These are phyloP conservation scores for Anastrepha ludens DNA, from an alignment of 1,140 invertebrate genomes.

Conservation along the genomic window DNA sequence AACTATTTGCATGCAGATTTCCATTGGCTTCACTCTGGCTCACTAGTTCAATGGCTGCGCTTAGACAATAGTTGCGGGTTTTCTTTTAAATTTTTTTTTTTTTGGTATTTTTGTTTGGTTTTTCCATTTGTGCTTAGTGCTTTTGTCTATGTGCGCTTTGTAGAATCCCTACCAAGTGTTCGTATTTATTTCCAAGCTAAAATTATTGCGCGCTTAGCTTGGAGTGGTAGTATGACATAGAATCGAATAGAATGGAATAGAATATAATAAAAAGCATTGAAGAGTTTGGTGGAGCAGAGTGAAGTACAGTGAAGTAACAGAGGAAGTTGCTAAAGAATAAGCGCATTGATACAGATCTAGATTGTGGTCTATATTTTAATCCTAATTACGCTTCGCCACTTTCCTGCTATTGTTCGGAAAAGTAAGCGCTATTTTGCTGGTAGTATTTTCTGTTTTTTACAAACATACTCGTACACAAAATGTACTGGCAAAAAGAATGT, in stretches of 20 bases:
- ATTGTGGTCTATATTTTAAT: conserved; percentile 47
- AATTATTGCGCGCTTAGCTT: conserved; percentile 28
- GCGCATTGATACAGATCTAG: conserved; percentile 50
- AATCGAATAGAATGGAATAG: not conserved
- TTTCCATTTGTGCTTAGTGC: not conserved
- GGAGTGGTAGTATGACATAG: conserved; percentile 18
- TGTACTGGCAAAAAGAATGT: not conserved
- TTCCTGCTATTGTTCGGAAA: conserved; percentile 20
- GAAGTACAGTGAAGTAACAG: not conserved
- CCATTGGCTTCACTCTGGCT: not conserved
- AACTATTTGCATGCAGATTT: conserved; percentile 30
- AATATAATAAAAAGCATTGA: not conserved
- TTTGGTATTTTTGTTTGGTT: not conserved
- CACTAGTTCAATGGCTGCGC: not conserved
- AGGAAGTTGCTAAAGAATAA: conserved; percentile 4
- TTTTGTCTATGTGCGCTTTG: no score
- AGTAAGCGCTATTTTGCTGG: not conserved
- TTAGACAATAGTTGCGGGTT: conserved; percentile 13
- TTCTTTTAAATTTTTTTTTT: not conserved
- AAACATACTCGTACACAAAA: not conserved
- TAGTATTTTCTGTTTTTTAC: not conserved
- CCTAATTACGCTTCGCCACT: conserved; percentile 47
- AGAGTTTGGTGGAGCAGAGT: not conserved
- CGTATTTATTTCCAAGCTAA: conserved; percentile 3
- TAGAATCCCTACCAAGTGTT: not conserved